A percentile compares a stretch with the other conserved stretches of the same genome.
phyloP scores from a whole-genome alignment of 1,140 invertebrate genomes.

The Lineus longissimus region DNA sequence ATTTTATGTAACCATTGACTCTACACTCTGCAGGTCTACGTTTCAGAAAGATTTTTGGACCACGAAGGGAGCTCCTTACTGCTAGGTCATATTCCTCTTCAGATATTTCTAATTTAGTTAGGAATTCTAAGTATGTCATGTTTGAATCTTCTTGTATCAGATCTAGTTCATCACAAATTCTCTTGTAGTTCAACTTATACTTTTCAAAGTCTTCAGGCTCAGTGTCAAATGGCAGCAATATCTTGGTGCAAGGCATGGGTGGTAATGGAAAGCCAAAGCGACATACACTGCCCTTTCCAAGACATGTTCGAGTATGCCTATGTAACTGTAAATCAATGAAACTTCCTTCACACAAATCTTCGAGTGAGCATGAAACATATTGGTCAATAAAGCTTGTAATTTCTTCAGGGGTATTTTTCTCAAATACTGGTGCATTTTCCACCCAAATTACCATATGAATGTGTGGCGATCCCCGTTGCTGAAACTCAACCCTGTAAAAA shows the following conservation, averaged over 20 bases:
- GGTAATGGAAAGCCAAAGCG: slow-evolving; percentile 26
- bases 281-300: slow-evolving; percentile 19
- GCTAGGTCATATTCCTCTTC: background rate
- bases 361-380: slow-evolving; percentile 19
- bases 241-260: slow-evolving; percentile 17
- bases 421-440: slow-evolving; percentile 37
- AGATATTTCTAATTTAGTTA: background rate
- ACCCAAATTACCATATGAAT: slow-evolving; percentile 52
- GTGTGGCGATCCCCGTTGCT: slow-evolving; percentile 54
- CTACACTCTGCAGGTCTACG: background rate
- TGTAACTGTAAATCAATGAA: slow-evolving; percentile 8
- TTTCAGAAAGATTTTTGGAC: too few species aligned
- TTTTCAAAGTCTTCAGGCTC: background rate
- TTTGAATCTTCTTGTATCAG: background rate
- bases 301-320: slow-evolving; percentile 24
- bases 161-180: background rate
- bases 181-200: background rate
- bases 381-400: slow-evolving; percentile 21
- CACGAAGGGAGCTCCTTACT: background rate
- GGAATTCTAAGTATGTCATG: background rate
- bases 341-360: background rate
- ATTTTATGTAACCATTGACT: background rate
- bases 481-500: slow-evolving; percentile 50
- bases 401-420: slow-evolving; percentile 1
- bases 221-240: slow-evolving; percentile 15